Percentiles rank a stretch among this genome's conserved stretches.
Conservation (phyloP, 2,113 vertebrate species). For the Amphilophus citrinellus region DNA sequence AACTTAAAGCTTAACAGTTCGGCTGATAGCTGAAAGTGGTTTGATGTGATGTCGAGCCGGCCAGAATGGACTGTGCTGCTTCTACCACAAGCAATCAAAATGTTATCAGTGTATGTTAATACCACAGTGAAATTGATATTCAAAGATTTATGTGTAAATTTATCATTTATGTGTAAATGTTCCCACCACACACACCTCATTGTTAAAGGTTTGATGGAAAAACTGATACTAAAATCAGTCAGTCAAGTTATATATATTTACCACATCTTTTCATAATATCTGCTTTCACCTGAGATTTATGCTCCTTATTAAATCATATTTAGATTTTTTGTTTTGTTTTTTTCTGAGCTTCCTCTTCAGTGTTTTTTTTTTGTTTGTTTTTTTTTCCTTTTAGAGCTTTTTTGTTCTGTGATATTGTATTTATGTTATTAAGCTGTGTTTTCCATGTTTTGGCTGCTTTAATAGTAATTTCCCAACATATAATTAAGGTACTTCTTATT, state of each 20-base stretch:
- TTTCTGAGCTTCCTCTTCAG: background rate
- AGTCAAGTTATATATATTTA: background rate
- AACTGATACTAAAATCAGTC: background rate
- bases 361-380: background rate
- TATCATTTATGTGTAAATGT: background rate
- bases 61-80: background rate
- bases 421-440: background rate
- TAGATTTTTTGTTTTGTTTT: background rate
- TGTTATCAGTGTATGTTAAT: background rate
- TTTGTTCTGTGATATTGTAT: background rate
- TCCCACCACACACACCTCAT: background rate
- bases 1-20: background rate
- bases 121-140: background rate
- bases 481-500: background rate
- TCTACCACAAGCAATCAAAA: slow-evolving; percentile 1
- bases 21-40: background rate
- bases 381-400: background rate
- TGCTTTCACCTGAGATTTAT: background rate
- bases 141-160: background rate
- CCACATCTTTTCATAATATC: background rate
- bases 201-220: background rate
- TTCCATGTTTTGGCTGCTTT: background rate
- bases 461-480: no score
- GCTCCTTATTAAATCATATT: background rate
- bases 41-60: background rate